phyloP scores from a whole-genome alignment of 2,797 vertebrate genomes.

The Oreortyx pictus region DNA sequence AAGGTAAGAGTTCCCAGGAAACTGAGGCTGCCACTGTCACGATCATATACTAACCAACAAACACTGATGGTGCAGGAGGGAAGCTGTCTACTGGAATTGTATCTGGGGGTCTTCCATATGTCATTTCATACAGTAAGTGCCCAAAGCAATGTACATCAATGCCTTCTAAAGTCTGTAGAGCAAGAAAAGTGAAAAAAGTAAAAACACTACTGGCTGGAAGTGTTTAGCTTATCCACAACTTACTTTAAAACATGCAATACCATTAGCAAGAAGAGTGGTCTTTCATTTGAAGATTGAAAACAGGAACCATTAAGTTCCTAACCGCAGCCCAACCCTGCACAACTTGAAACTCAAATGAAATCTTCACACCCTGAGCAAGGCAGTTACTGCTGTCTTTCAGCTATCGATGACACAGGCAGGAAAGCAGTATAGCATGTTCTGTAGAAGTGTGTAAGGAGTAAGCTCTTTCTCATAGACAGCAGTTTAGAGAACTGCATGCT shows the following conservation, averaged over 20 bases:
- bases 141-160: constrained; percentile 94
- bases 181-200: neutral
- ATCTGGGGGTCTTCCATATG: constrained; percentile 91
- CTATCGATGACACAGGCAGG: neutral
- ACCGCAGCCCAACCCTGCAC: neutral
- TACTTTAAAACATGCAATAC: neutral
- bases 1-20: neutral
- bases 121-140: constrained; percentile 96
- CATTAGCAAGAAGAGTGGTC: neutral
- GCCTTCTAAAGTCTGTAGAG: constrained; percentile 88
- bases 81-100: constrained; percentile 87
- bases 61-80: constrained; percentile 84
- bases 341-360: neutral
- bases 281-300: neutral
- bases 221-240: neutral
- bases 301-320: neutral
- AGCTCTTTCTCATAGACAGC: neutral
- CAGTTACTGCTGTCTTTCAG: neutral
- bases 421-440: neutral
- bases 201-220: neutral
- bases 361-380: neutral
- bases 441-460: neutral
- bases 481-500: neutral
- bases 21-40: neutral
- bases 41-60: constrained; percentile 86